A percentile compares a stretch with the other conserved stretches of the same genome.
Conservation (phyloP, 2,888 invertebrate species). For the Papilio protenor region DNA sequence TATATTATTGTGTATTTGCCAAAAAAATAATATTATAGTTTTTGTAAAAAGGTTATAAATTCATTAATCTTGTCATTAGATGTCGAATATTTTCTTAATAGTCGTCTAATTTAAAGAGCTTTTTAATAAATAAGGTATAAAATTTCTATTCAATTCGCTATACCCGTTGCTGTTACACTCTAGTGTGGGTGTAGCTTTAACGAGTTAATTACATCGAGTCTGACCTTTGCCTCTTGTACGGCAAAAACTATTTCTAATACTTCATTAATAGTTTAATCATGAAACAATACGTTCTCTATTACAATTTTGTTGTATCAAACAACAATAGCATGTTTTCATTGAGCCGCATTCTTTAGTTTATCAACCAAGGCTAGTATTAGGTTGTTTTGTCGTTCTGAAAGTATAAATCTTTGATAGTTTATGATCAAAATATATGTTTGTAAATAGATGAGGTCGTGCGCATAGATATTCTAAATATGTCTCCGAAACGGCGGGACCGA, state of each 20-base stretch:
- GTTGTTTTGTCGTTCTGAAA: conserved; percentile 27
- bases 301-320: conserved; percentile 35
- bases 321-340: conserved; percentile 57
- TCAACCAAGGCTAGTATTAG: conserved; percentile 42
- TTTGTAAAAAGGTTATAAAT: too few species aligned
- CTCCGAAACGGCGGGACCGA: neutral
- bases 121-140: neutral
- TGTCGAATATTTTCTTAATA: too few species aligned
- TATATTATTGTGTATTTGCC: too few species aligned
- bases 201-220: conserved; percentile 37
- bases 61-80: too few species aligned
- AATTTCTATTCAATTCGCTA: neutral
- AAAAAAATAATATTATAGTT: too few species aligned
- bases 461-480: neutral
- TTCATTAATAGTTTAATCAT: conserved; percentile 52
- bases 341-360: conserved; percentile 51
- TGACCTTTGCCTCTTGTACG: conserved; percentile 41
- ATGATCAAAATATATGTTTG: conserved; percentile 1
- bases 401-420: neutral
- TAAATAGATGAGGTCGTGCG: neutral
- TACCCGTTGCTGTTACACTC: neutral
- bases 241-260: conserved; percentile 45
- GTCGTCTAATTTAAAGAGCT: too few species aligned
- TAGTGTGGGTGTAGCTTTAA: conserved; percentile 26
- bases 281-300: conserved; percentile 52